Evolutionary conservation across 2,888 invertebrate species (phyloP).

Genomic region (Ichneumoninae sp.): DNA sequence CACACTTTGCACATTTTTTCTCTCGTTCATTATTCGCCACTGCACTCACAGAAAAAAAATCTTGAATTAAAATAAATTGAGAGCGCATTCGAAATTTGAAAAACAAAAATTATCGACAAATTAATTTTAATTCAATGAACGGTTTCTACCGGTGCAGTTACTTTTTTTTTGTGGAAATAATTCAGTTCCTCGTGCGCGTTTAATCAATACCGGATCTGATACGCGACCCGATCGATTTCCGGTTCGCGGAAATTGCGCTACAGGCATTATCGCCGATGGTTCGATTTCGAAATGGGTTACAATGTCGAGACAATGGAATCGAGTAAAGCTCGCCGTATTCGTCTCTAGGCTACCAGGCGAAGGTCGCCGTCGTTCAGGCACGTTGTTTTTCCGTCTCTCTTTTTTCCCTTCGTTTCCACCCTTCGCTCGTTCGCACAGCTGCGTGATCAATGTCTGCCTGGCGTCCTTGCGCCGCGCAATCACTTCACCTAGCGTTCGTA

Average conservation of each 20-base stretch:
- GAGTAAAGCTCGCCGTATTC: not conserved
- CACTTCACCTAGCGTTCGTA: slow-evolving; percentile 9
- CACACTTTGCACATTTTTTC: not conserved
- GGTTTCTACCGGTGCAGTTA: not conserved
- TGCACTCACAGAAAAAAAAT: not conserved
- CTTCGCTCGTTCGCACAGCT: slow-evolving; percentile 13
- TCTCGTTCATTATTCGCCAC: not conserved
- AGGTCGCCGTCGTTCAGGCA: slow-evolving; percentile 17
- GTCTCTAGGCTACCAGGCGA: slow-evolving; percentile 21
- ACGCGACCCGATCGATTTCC: not conserved
- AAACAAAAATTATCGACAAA: not conserved
- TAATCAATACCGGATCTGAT: not conserved
- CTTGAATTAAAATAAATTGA: not conserved
- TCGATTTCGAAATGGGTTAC: not conserved
- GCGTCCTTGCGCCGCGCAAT: slow-evolving; percentile 31
- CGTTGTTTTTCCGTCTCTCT: slow-evolving; percentile 22
- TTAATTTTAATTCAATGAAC: not conserved
- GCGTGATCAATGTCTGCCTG: slow-evolving; percentile 41
- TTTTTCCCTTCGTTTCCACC: slow-evolving; percentile 12
- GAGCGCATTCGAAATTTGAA: not conserved
- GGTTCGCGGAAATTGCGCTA: not conserved
- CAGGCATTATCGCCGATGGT: not conserved
- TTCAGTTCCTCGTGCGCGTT: not conserved
- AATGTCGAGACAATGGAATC: not conserved
- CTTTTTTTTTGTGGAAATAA: not conserved